Percentiles rank a stretch among this genome's conserved stretches.
phyloP scores from a whole-genome alignment of 2,888 invertebrate genomes.

The Caradrina clavipalpis region DNA sequence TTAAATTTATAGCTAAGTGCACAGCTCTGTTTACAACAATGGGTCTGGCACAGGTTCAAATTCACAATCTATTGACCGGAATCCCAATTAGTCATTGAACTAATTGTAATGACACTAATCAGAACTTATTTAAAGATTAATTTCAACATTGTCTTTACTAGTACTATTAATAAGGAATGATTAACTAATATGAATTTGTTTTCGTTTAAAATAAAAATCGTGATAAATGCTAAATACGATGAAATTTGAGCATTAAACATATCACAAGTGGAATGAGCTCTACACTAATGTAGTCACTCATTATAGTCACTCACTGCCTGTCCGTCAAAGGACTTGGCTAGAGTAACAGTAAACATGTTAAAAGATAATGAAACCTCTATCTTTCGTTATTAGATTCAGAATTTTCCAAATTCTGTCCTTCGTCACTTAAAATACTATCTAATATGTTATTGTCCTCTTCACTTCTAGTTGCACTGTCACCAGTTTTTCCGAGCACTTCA shows the following conservation, averaged over 20 bases:
- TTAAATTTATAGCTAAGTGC: conserved; percentile 13
- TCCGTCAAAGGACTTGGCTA: conserved; percentile 27
- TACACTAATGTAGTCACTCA: conserved; percentile 37
- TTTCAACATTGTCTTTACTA: conserved; percentile 30
- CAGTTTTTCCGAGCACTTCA: conserved; percentile 59
- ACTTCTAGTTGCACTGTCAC: conserved; percentile 58
- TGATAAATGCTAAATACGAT: conserved; percentile 57
- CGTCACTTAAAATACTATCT: conserved; percentile 73
- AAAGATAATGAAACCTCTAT: conserved; percentile 49
- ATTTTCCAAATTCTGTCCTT: conserved; percentile 64
- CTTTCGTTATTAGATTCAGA: conserved; percentile 68
- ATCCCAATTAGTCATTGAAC: conserved; percentile 58
- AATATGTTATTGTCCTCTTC: conserved; percentile 72
- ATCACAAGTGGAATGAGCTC: conserved; percentile 46
- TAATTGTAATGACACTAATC: conserved; percentile 53
- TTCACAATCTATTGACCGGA: conserved; percentile 48
- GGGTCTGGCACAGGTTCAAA: conserved; percentile 48
- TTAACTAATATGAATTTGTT: conserved; percentile 35
- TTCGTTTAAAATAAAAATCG: conserved; percentile 7
- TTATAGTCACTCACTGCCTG: conserved; percentile 36
- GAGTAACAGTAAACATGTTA: conserved; percentile 34
- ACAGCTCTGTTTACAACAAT: conserved; percentile 28
- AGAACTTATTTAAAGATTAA: conserved; percentile 33
- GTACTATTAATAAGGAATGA: conserved; percentile 21
- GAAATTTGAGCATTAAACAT: conserved; percentile 42